Base-by-base conservation (phyloP, 2,797 vertebrate species). In the Acridotheres tristis region DNA sequence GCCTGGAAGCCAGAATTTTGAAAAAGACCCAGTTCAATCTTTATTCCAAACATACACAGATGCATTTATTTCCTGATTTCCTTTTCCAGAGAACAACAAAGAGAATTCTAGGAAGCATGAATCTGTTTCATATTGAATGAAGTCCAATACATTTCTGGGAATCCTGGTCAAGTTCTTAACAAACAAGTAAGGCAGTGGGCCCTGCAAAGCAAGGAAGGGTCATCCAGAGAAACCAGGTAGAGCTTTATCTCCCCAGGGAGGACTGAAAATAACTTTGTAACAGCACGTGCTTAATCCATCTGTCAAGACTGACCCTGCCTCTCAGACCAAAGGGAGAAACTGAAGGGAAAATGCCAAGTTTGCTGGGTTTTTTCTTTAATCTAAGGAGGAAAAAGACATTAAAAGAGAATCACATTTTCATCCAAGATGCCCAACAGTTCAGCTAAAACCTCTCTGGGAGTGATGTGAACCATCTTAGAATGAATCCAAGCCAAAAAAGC, bases 31-130 rank as follows among this genome's bases (percentile, higher is more conserved):
- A 58, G 54, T 88, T 78, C 76, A 92, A 43, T 84, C 58, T n/a
- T 75, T 88, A 88, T 34, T 90, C 69, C 85, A 90, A 89, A 94
- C 66, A 84, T 30, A 86, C 36, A 78, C 40, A 88, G 80, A 95
- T 94, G 83, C 69, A 91, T 94, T 91, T 93, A 73, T 91, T 93
- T 94, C 89, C 84, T 21, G 80, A 58, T 93, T 87, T 90, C 55
- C 58, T 82, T 93, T 85, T 62, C n/a, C 53, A 82, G 71, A 86
- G 61, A 84, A 91, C 65, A 94, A 90, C 63, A 93, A 73, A 93
- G 83, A 93, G 85, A 94, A 95, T 94, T 94, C 90, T 94, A 96
- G 90, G 94, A 95, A 96, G 86, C 48, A 29, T 12, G 16, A 90
- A 90, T 90, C 91, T 89, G 61, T 95, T 93, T 91, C 48, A 67